phyloP scores from a whole-genome alignment of 2,797 vertebrate species.

The Sebastes vulpes region DNA sequence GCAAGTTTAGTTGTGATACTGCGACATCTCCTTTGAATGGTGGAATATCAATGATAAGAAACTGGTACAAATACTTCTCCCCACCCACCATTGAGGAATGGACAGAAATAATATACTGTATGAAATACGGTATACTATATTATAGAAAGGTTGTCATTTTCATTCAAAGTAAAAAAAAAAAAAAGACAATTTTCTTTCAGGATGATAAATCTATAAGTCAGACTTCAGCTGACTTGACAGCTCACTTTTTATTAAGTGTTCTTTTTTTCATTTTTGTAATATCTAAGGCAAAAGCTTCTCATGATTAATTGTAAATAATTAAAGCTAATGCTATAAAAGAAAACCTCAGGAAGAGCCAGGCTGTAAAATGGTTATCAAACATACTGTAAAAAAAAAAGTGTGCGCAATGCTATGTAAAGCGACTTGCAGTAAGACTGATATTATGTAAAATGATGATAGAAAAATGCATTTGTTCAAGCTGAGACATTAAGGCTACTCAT shows the following conservation, averaged over 20 bases:
- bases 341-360: neutral
- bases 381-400: neutral
- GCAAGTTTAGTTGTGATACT: neutral
- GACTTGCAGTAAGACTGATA: neutral
- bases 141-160: neutral
- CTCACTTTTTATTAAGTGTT: neutral
- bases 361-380: neutral
- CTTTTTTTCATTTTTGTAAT: neutral
- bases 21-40: neutral
- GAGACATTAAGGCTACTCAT: neutral
- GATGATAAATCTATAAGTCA: neutral
- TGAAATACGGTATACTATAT: neutral
- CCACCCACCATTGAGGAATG: neutral
- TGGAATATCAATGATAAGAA: neutral
- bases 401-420: neutral
- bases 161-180: too few species aligned
- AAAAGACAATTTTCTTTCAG: neutral
- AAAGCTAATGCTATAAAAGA: neutral
- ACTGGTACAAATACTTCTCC: neutral
- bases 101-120: neutral
- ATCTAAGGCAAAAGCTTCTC: neutral
- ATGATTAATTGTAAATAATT: neutral
- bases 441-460: neutral
- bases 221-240: neutral
- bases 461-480: neutral